Evolutionary conservation across 2,888 invertebrate genomes (phyloP), one percentile per base, ranked within the genome.

Genomic region (Chrysolina oricalcia): DNA sequence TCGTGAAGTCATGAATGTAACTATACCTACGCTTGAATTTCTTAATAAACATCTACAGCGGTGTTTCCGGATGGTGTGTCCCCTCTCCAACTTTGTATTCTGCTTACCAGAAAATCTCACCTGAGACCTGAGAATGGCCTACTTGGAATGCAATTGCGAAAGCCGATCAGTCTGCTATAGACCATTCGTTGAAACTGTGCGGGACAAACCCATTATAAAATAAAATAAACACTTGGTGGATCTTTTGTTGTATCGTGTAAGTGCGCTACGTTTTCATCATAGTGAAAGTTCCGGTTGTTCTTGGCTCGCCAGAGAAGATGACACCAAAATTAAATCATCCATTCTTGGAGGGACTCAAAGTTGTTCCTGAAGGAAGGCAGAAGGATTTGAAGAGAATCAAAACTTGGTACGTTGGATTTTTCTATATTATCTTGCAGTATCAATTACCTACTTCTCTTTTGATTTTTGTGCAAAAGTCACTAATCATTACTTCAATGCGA

Each of bases 361-460:
- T 90, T 17, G 77, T 88, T 48, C 92, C 92, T 0, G 90, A 91
- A 56, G 91, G 90, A 0, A 88, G 90, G 76, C 91, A 91, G 6
- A 92, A 92, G 40, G 92, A 92, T 71, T 85, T 92, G 48, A 90
- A 90, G 77, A 90, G 92, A 85, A 89, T 93, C 53, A 89, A 90
- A 82, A 90, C 90, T 78, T 93, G 93, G 93, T 92, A 80, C 88
- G 89, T 84, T 35, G 27, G 69, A 69, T 53, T 35, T 2, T 35
- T 35, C 35, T 6, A 13, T 43, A n/a, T 43, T 19, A 13, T 19
- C 19, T 17, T 19, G 10, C 53, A 53, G 5, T 21, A n/a, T n/a
- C 53, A 17, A 53, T 3, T 27, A 27, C n/a, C n/a, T n/a, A n/a
- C n/a, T n/a, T n/a, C n/a, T n/a, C n/a, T 27, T 27, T 27, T 27